These are phyloP conservation scores for Sialis fuliginosa DNA, from an alignment of 2,888 invertebrate species.

Conservation along the genomic window DNA sequence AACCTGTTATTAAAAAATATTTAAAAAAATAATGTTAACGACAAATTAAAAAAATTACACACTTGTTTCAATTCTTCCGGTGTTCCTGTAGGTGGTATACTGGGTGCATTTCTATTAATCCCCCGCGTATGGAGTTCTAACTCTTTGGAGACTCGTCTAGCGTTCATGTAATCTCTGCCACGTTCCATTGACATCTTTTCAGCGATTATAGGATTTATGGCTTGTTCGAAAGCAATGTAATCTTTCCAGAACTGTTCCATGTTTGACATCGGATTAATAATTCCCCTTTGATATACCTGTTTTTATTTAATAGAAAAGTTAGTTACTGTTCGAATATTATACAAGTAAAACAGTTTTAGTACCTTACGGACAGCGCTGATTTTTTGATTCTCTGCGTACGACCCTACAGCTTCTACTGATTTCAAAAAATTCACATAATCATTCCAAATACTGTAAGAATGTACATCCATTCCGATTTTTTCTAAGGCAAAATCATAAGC, in stretches of 20 bases:
- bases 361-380: constrained; percentile 95
- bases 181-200: constrained; percentile 97
- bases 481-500: constrained; percentile 98
- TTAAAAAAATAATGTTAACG: constrained; percentile 2
- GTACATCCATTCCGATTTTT: constrained; percentile 96
- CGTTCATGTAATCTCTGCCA: constrained; percentile 95
- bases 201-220: constrained; percentile 61
- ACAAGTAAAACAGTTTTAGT: constrained; percentile 6
- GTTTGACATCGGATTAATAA: constrained; percentile 91
- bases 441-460: constrained; percentile 92
- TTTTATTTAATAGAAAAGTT: constrained; percentile 6
- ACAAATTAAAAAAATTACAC: constrained; percentile 7
- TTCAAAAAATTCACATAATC: constrained; percentile 96
- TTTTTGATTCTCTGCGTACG: constrained; percentile 98
- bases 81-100: constrained; percentile 84
- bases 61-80: constrained; percentile 88
- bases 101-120: constrained; percentile 86
- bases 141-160: constrained; percentile 88
- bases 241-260: constrained; percentile 97
- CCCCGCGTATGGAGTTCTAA: constrained; percentile 90
- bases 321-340: background rate
- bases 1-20: constrained; percentile 37
- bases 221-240: constrained; percentile 89
- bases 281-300: constrained; percentile 85
- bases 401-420: constrained; percentile 91